Evolutionary conservation across 1,140 invertebrate genomes (phyloP), one percentile per base, ranked within the genome.

Genomic region (Ceratosolen solmsi): DNA sequence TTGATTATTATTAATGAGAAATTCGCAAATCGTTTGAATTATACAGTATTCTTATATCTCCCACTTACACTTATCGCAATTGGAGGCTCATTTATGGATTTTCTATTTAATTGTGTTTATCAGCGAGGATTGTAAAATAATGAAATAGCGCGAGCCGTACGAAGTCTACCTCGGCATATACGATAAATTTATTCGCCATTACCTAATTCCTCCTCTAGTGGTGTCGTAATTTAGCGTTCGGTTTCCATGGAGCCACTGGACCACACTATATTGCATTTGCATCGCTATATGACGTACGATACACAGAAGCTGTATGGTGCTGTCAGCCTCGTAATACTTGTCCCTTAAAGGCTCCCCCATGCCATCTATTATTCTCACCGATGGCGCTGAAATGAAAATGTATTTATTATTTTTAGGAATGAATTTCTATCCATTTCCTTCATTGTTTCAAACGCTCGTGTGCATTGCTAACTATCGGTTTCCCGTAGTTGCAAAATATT

Each of bases 261-360:
- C 94, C 71, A 94, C 92, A 91, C 95, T 91, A 89, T 96, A 91
- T 74, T 91, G 90, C 86, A 90, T 84, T 87, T 95, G 88, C 88
- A 96, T 92, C 83, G 93, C 94, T 88, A 95, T 94, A 89, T 96
- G 94, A 3, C 94, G 92, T 27, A 95, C 95, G 75, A 95, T 92
- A 87, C 95, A 96, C 74, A 94, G 92, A 84, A 96, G 90, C 80
- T 95, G 94, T 79, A 96, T 93, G 4, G 95, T 96, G 77, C 94
- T 95, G 85, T 95, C 95, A 0, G 94, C 95, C 87, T 96, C 95
- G 87, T 95, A 95, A 87, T 95, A 95, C 86, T 95, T 95, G 89
- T 95, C 95, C 81, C 93, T 90, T 36, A 95, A 90, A 13, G 93
- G 93, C 84, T 93, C 92, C 8, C 94, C 95, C 82, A 94, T 92